Evolutionary conservation across 2,888 invertebrate species (phyloP), one percentile per base, ranked within the genome.

Genomic region (Phymatocera aterrima): DNA sequence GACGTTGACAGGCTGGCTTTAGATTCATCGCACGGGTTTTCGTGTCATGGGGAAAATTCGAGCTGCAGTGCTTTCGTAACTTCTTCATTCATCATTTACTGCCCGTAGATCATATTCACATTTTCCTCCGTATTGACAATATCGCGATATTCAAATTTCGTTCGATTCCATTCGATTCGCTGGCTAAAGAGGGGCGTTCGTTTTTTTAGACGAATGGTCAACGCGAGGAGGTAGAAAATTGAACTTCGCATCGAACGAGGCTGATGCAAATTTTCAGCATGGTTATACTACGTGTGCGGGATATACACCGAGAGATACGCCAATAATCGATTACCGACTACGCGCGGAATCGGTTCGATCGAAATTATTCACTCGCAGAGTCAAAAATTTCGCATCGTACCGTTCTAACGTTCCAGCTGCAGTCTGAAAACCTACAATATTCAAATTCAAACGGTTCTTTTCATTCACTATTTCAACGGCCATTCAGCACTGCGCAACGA

Each of bases 211-310:
- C 12, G 15, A 34, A 48, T 51, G 51, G 48, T 70, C 70, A 70
- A 8, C 70, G 48, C 31, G 46, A 48, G 28, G 51, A 34, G 12
- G 51, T 72, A 18, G 31, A 72, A 72, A 72, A 34, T 34, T 72
- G 15, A 10, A 21, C 51, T 51, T 21, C 28, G n/a, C n/a, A n/a
- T 72, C 34, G 72, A 72, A 51, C 72, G 72, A 51, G 34, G 18
- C 34, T 72, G 72, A 72, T 72, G 34, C 31, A 72, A 72, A 3
- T 68, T 51, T 34, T 51, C 48, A 31, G 12, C 72, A 18, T 72
- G 48, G 72, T 34, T 51, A 48, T 12, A 31, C 3, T 5, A 31
- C 8, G 24, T 12, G 31, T 31, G 24, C 34, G 34, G n/a, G 15
- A 34, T 8, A 40, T 40, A 40, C 40, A 40, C 6, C 24, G 28